Conservation (phyloP, 64 coral and sea anemone species). For the Trachythela sp. region DNA sequence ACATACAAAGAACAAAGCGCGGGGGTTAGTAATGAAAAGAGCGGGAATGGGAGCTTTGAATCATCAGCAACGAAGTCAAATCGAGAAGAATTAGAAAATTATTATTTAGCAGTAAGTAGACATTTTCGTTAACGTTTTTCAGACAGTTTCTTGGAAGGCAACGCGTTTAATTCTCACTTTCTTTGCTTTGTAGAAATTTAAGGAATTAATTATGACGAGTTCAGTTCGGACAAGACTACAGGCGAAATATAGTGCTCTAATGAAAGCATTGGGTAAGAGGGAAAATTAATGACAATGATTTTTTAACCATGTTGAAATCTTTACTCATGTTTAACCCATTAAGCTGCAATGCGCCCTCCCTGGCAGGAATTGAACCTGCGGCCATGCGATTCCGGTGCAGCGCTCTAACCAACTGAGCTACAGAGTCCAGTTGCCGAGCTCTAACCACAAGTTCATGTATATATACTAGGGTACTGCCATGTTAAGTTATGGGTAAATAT, state of each 20-base stretch:
- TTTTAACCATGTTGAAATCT: neutral
- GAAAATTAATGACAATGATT: neutral
- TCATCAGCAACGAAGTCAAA: neutral
- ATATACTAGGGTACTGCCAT: no score
- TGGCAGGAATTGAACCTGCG: no score
- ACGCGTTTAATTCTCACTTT: neutral
- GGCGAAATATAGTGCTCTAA: conserved; percentile 75
- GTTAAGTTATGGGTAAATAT: no score
- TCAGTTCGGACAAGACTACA: conserved; percentile 75
- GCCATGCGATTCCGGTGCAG: no score
- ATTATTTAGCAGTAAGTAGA: conserved; percentile 67
- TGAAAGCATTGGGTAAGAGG: conserved; percentile 76
- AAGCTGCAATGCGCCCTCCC: neutral
- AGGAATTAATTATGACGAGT: conserved; percentile 77
- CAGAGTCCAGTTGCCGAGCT: no score
- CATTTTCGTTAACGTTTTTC: neutral
- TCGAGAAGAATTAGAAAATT: conserved; percentile 83
- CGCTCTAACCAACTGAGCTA: no score
- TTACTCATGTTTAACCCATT: neutral
- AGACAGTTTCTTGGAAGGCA: neutral
- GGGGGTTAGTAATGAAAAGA: neutral
- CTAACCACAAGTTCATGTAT: no score
- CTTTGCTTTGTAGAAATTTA: conserved; percentile 75
- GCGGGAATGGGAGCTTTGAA: neutral
- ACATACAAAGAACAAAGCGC: neutral